Conservation (phyloP, 2,113 vertebrate species). For the Plecturocebus donacophilus region DNA sequence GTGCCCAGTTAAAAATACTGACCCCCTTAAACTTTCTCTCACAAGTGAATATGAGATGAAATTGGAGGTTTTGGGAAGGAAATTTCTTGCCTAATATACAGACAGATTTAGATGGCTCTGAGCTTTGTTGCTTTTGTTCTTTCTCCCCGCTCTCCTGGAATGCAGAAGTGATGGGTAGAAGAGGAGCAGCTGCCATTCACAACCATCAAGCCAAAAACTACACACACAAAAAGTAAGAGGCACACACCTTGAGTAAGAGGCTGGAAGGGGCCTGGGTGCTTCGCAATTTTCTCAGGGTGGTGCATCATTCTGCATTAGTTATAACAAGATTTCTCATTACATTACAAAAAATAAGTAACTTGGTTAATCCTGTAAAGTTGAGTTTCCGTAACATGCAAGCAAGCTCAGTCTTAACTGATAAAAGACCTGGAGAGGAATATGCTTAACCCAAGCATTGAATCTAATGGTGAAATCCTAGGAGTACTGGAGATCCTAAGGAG, state of each 20-base stretch:
- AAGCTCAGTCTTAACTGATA: not conserved
- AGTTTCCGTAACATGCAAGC: not conserved
- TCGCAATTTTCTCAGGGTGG: not conserved
- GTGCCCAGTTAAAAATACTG: not conserved
- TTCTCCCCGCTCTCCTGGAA: not conserved
- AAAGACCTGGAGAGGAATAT: not conserved
- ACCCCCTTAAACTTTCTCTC: not conserved
- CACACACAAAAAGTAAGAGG: not conserved
- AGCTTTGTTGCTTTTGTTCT: not conserved
- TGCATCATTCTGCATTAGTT: not conserved
- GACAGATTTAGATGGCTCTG: not conserved
- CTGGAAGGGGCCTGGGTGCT: not conserved
- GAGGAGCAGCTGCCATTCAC: not conserved
- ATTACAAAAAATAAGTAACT: not conserved
- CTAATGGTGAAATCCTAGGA: not conserved
- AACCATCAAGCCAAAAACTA: not conserved
- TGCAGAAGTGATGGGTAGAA: not conserved
- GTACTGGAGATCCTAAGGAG: no score
- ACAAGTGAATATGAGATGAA: not conserved
- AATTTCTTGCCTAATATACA: not conserved
- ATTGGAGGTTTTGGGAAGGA: not conserved
- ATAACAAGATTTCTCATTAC: not conserved
- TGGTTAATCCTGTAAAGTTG: not conserved
- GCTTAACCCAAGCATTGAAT: not conserved
- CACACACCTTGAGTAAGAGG: not conserved